Base-by-base conservation (phyloP, 2,797 vertebrate genomes). In the Crax fasciolata region DNA sequence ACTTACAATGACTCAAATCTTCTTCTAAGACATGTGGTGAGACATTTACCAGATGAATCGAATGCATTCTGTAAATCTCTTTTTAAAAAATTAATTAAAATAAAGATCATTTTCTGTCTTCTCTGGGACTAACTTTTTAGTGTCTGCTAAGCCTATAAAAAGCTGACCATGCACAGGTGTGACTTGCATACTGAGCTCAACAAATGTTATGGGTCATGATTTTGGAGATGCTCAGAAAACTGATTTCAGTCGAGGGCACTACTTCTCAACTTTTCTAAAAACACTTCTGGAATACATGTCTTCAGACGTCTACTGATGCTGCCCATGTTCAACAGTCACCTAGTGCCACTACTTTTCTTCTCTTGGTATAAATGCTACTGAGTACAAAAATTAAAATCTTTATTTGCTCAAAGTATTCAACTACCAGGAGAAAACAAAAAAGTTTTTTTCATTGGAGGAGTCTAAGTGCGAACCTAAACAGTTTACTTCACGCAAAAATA, bases 321-420 rank as follows among this genome's bases (percentile, higher is more conserved):
- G 41, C 0, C 0, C 2, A 3, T 13, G 28, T 65, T 35, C 0
- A 0, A 15, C 1, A 5, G 32, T 44, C n/a, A 84, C 9, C 2
- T 20, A 28, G 13, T n/a, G 43, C 11, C 23, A 59, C 10, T 41
- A 55, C 16, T 48, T 15, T 5, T 23, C 4, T 23, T 23, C 13
- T 57, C 27, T 14, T 11, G 21, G 51, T n/a, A 75, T 4, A 72
- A 68, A 68, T 38, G 21, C 11, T 38, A 32, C 16, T 4, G 1
- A 77, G 11, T 35, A 43, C 20, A 21, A 35, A 61, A 72, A 84
- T 44, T 14, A 39, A 6, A 11, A 71, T 51, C 28, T 75, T 54
- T 9, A 8, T 85, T 80, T 67, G 11, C 35, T 74, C 12, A 66
- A 41, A 63, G 18, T 43, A 43, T 18, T 39, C 49, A 72, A 72